phyloP scores from a whole-genome alignment of 1,140 invertebrate genomes.

The Conus betulinus region DNA sequence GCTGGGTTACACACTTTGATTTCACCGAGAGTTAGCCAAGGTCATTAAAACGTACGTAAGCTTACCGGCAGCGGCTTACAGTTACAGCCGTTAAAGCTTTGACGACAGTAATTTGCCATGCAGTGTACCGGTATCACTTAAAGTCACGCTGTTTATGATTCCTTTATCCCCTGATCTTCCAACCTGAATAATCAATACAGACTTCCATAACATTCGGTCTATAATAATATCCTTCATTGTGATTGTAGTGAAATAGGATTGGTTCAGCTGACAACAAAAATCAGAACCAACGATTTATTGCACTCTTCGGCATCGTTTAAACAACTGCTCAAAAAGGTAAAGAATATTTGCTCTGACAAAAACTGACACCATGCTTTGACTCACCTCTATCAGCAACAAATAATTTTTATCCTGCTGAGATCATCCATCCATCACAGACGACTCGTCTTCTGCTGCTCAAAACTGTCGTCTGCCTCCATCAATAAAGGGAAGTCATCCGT shows the following conservation, averaged over 20 bases:
- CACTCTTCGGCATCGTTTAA: no score
- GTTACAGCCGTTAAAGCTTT: background rate
- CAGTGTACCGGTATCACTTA: background rate
- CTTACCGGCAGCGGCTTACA: no score
- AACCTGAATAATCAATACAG: background rate
- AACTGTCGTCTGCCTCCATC: background rate
- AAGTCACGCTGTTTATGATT: background rate
- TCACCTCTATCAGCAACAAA: background rate
- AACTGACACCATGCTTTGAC: background rate
- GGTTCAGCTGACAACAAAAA: no score
- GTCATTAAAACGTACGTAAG: background rate
- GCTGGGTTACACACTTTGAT: background rate
- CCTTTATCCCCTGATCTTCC: background rate
- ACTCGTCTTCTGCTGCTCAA: background rate
- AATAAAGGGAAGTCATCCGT: background rate
- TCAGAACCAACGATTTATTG: no score
- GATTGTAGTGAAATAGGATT: no score
- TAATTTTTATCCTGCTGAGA: background rate
- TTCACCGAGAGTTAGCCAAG: background rate
- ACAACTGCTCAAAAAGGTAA: rapidly evolving
- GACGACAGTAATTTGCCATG: background rate
- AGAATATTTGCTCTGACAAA: background rate
- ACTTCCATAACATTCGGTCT: background rate
- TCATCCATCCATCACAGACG: background rate
- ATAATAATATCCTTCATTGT: no score